Evolutionary conservation across 2,888 invertebrate genomes (phyloP), one percentile per base, ranked within the genome.

Genomic region (Biston betularia): DNA sequence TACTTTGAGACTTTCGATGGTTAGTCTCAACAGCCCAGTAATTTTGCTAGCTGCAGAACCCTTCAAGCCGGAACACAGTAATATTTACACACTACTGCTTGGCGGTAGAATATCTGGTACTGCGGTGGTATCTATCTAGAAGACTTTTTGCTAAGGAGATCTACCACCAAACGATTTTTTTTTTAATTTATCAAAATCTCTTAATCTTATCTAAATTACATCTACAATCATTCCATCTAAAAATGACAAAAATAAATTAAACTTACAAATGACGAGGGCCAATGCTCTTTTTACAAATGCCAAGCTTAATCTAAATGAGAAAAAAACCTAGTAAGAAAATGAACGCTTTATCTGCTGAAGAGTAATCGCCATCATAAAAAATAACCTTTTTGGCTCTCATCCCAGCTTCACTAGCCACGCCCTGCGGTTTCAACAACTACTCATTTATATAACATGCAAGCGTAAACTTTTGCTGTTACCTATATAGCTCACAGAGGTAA

Each of bases 331-430:
- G 9, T 34, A 60, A 35, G 42, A 53, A 53, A 64, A 46, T 52
- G 50, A 65, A 46, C 46, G 38, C 52, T 52, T 44, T 35, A 49
- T 54, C 65, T 58, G 60, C 11, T 52, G 15, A 50, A 58, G 58
- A 58, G 40, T 48, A 49, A 58, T 58, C 24, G 38, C 58, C 49
- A 49, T 33, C 49, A 46, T 48, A 50, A 57, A 61, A 59, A 59
- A 54, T 54, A 61, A 52, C 65, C 57, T 57, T 52, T 24, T 66
- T 62, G 61, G 65, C 65, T 61, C 34, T 61, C 61, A 11, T 10
- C 14, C 14, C 9, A 14, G 56, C 14, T 0, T 42, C n/a, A 40
- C 38, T 57, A 46, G 33, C 5, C 8, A 12, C 14, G n/a, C 12
- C 9, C 40, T n/a, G 12, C n/a, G 54, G 24, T n/a, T 54, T 50